Evolutionary conservation across 2,797 vertebrate genomes (phyloP), one percentile per base, ranked within the genome.

Genomic region (Syngnathus acus): DNA sequence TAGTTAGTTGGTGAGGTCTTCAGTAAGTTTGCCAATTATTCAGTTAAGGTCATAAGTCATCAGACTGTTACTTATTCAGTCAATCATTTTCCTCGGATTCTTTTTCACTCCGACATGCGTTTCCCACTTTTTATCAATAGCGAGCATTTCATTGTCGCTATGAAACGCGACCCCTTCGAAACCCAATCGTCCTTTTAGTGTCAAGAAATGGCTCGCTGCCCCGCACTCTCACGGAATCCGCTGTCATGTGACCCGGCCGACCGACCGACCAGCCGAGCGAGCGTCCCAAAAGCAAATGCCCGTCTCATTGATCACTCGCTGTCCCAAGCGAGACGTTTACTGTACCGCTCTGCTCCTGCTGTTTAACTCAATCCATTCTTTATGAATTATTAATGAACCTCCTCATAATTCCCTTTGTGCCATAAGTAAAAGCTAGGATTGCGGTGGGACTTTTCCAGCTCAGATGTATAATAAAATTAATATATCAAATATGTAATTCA

Each of bases 131-230:
- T 82, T 77, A 83, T 86, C 86, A 86, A 85, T 85, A 74, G 80
- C 60, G 74, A 71, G 5, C 77, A 78, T 76, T 84, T 87, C 76
- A 75, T 83, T 81, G 77, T 79, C 62, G 65, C 73, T 68, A 73
- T 84, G 83, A 88, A 89, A 89, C 78, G 72, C 72, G 81, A 89
- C 81, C 84, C 78, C 74, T 76, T 76, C 70, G 84, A 87, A 90
- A 90, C 81, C 76, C 74, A 81, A 90, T 87, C 78, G 82, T 87
- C 82, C 85, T 87, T 86, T 86, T 82, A 86, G 83, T 82, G 87
- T 88, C 86, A 80, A 81, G 82, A 74, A 26, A 82, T 84, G 70
- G 73, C 77, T 76, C 78, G 75, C 73, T 74, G 75, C 82, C 26
- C 84, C 78, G 81, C 77, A 71, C 78, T 77, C 84, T 79, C 74